phyloP scores from a whole-genome alignment of 1,140 invertebrate genomes.

The Eupristina koningsbergeri region DNA sequence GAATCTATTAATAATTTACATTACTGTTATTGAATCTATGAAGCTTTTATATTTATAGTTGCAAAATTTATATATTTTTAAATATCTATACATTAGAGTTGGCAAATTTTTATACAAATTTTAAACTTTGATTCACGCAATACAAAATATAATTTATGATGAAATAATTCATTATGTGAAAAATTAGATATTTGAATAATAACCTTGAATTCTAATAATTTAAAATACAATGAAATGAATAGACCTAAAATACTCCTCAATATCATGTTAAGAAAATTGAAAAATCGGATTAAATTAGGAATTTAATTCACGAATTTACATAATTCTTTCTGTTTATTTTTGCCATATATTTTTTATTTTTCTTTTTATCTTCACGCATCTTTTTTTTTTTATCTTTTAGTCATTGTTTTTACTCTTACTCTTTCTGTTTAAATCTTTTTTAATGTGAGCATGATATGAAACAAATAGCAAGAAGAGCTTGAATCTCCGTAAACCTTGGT shows the following conservation, averaged over 20 bases:
- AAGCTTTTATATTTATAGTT: no score
- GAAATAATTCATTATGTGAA: no score
- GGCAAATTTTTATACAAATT: no score
- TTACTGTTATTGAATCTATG: no score
- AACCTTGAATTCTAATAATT: no score
- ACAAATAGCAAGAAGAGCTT: slow-evolving; percentile 40
- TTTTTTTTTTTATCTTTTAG: background rate
- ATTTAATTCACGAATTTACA: slow-evolving; percentile 15
- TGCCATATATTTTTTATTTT: background rate
- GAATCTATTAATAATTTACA: no score
- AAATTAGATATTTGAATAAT: no score
- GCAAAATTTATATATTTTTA: no score
- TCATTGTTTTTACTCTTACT: background rate
- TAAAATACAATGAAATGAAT: no score
- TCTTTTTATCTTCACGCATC: background rate
- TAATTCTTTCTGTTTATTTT: slow-evolving; percentile 5
- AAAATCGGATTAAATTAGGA: background rate
- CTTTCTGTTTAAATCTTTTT: background rate
- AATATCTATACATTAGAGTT: no score
- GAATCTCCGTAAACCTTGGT: slow-evolving; percentile 55
- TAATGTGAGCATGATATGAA: background rate
- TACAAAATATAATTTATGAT: no score
- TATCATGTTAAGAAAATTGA: background rate
- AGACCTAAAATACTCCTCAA: background rate
- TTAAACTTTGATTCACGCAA: no score